These are phyloP conservation scores for Oceanites oceanicus DNA, from an alignment of 2,113 vertebrate species.

Conservation along the genomic window DNA sequence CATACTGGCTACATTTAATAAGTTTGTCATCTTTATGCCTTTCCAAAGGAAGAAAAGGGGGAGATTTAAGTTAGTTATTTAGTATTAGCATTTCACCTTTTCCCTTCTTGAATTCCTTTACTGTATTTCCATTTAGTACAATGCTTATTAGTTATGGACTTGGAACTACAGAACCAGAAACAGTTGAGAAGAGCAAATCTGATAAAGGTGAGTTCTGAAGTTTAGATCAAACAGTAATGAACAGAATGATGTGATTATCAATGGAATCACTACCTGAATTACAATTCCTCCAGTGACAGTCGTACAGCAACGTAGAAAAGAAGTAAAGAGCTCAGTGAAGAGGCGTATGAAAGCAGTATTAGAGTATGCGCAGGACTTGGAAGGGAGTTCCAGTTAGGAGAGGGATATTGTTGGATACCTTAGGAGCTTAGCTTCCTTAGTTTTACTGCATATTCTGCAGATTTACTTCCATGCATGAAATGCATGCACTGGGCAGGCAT, in stretches of 20 bases:
- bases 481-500: background rate
- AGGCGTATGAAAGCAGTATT: background rate
- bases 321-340: background rate
- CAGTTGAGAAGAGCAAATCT: background rate
- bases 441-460: background rate
- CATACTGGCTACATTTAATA: constrained; percentile 85
- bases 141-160: background rate
- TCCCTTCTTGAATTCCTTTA: background rate
- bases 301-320: background rate
- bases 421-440: background rate
- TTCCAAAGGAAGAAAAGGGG: constrained; percentile 22
- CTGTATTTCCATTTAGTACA: background rate
- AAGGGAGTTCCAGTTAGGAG: background rate
- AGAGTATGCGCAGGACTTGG: background rate
- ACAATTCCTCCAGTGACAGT: background rate
- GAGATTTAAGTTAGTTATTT: background rate
- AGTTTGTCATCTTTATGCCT: constrained; percentile 88
- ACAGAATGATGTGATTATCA: background rate
- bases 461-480: background rate
- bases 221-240: background rate
- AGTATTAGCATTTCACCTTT: background rate
- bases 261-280: background rate
- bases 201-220: background rate
- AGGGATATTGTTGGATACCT: background rate
- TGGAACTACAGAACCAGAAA: background rate